Evolutionary conservation across 2,888 invertebrate species (phyloP).

Genomic region (Xylota sylvarum): DNA sequence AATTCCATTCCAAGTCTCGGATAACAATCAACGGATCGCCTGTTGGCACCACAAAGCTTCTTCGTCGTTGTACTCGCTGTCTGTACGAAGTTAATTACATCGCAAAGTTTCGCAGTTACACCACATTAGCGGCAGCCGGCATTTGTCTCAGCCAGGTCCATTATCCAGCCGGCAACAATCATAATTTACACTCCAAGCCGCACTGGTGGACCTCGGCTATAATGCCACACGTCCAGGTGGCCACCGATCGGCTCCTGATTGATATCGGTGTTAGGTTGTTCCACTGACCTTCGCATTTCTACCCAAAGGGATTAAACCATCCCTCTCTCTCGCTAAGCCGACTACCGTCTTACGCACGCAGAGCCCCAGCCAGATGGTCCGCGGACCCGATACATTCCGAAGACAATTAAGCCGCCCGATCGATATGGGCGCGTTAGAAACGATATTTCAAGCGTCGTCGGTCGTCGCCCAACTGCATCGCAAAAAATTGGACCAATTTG

Average conservation of each 20-base stretch:
- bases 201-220: background rate
- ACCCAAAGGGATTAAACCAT: conserved; percentile 67
- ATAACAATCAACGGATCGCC: conserved; percentile 59
- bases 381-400: conserved; percentile 42
- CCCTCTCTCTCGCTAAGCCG: conserved; percentile 36
- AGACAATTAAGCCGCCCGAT: conserved; percentile 46
- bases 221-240: conserved; percentile 31
- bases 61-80: conserved; percentile 7
- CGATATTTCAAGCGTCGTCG: conserved; percentile 51
- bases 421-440: conserved; percentile 53
- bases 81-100: conserved; percentile 58
- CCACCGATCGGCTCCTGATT: conserved; percentile 36
- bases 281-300: conserved; percentile 73
- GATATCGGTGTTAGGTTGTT: conserved; percentile 67
- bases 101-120: conserved; percentile 53
- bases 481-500: conserved; percentile 70
- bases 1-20: conserved; percentile 55
- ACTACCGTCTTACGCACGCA: conserved; percentile 65
- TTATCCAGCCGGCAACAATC: conserved; percentile 52
- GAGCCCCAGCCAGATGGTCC: conserved; percentile 44
- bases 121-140: conserved; percentile 53
- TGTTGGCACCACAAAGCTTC: conserved; percentile 38
- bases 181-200: conserved; percentile 57
- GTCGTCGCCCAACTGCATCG: background rate
- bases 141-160: conserved; percentile 42